Conservation (phyloP, 1,140 invertebrate species). For the Bombus soroeensis region DNA sequence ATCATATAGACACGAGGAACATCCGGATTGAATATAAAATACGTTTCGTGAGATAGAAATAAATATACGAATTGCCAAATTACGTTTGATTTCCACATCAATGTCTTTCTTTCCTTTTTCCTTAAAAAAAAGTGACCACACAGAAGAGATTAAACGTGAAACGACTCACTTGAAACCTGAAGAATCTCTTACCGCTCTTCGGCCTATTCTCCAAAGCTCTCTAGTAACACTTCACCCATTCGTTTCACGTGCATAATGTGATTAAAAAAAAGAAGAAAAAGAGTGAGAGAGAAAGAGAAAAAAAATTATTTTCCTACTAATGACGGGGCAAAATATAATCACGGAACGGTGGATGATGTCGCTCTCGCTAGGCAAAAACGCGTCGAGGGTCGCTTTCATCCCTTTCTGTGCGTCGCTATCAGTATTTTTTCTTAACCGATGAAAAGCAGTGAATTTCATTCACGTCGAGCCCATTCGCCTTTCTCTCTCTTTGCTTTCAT, state of each 20-base stretch:
- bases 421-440: constrained; percentile 17
- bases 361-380: background rate
- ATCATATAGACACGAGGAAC: too few relatives aligned
- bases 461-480: background rate
- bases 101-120: background rate
- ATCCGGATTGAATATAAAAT: too few relatives aligned
- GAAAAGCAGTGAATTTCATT: constrained; percentile 26
- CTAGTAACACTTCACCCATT: background rate
- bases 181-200: background rate
- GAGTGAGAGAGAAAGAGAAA: background rate
- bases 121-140: background rate
- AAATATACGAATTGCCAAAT: background rate
- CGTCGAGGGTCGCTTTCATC: constrained; percentile 22
- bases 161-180: background rate
- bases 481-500: constrained; percentile 6
- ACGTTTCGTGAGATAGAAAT: background rate
- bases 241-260: background rate
- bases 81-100: background rate
- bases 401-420: background rate
- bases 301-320: constrained; percentile 1
- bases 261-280: background rate
- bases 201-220: background rate
- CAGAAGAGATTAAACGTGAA: background rate
- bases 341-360: background rate
- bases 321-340: constrained; percentile 14